Conservation (phyloP, 2,113 vertebrate genomes). For the Pithys albifrons region DNA sequence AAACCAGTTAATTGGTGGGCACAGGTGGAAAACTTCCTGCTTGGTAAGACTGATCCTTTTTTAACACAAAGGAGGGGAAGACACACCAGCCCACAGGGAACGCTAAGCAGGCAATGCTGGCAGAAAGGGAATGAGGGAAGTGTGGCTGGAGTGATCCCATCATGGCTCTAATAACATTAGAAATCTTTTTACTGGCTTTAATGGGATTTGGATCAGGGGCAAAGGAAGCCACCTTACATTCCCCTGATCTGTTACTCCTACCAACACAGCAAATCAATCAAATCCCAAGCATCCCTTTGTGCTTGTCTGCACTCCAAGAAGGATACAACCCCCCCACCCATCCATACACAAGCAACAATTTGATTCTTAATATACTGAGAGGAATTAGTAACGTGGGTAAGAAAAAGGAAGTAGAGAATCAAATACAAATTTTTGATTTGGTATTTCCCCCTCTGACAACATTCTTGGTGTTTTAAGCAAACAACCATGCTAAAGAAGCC, state of each 20-base stretch:
- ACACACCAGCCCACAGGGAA: background rate
- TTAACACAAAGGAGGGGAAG: background rate
- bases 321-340: background rate
- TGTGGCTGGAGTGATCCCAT: background rate
- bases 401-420: background rate
- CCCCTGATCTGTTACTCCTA: background rate
- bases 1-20: background rate
- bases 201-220: constrained; percentile 1
- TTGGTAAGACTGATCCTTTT: background rate
- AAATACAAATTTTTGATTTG: background rate
- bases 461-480: background rate
- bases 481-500: background rate
- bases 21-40: background rate
- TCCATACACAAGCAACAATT: background rate
- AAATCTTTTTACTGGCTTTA: background rate
- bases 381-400: background rate
- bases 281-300: background rate
- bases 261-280: background rate
- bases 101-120: background rate
- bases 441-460: background rate
- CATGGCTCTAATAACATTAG: background rate
- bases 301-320: background rate
- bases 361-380: background rate
- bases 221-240: background rate
- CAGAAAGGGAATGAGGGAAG: background rate